Evolutionary conservation across 2,888 invertebrate species (phyloP).

Genomic region (Nesidiocoris tenuis): DNA sequence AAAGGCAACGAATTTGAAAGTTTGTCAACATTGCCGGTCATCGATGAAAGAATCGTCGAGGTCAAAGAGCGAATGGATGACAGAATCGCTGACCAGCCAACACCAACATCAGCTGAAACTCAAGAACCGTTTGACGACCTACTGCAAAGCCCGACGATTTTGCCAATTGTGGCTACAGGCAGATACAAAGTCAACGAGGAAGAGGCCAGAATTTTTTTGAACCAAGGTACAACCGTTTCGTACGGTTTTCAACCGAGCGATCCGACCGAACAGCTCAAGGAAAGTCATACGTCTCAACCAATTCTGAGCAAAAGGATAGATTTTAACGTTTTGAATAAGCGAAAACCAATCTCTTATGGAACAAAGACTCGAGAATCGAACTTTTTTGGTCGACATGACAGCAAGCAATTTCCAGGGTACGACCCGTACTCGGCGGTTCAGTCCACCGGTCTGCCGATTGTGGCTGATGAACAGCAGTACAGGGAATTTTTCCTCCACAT

Average conservation of each 20-base stretch:
- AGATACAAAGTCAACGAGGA: too few species aligned
- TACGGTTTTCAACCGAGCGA: too few species aligned
- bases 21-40: not conserved
- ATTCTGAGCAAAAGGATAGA: not conserved
- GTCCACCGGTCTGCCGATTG: not conserved
- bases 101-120: not conserved
- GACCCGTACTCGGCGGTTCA: not conserved
- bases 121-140: not conserved
- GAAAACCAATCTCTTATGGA: not conserved
- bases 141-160: not conserved
- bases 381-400: not conserved
- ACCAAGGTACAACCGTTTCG: too few species aligned
- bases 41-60: constrained; percentile 1
- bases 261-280: too few species aligned
- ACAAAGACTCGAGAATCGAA: not conserved
- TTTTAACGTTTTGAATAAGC: not conserved
- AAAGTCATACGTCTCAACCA: too few species aligned
- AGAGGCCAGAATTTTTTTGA: too few species aligned
- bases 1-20: not conserved
- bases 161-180: not conserved
- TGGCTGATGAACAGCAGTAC: not conserved
- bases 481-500: not conserved
- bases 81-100: not conserved
- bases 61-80: constrained; percentile 5
- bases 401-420: not conserved